Percentiles rank a stretch among this genome's conserved stretches.
phyloP scores from a whole-genome alignment of 1,140 invertebrate genomes.

The Ooceraea biroi region DNA sequence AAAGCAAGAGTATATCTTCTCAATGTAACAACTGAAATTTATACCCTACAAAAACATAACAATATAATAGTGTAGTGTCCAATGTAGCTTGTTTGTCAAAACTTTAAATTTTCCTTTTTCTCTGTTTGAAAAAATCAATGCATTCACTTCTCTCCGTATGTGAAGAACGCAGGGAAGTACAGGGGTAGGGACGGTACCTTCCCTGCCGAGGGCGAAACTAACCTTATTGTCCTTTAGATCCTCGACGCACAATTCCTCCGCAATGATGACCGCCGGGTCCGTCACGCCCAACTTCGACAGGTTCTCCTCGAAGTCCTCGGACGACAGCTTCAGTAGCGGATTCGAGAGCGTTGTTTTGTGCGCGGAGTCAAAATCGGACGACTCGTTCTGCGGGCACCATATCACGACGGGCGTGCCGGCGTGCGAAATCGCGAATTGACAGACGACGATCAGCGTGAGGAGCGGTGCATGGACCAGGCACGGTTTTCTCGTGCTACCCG shows the following conservation, averaged over 20 bases:
- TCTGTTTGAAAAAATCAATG: neutral
- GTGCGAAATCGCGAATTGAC: conserved; percentile 39
- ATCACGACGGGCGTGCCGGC: conserved; percentile 78
- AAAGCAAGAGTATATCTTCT: too few species aligned
- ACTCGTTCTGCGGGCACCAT: conserved; percentile 72
- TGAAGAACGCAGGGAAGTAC: conserved; percentile 76
- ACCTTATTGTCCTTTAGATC: conserved; percentile 81
- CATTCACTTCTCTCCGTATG: conserved; percentile 68
- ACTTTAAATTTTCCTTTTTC: neutral
- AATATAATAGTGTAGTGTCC: neutral
- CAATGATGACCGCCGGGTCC: conserved; percentile 72
- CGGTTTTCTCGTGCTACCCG: neutral
- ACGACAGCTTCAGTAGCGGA: conserved; percentile 75
- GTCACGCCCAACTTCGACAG: neutral
- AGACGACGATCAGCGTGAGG: conserved; percentile 56
- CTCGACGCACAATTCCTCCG: conserved; percentile 80
- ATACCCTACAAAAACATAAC: neutral
- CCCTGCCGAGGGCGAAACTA: neutral
- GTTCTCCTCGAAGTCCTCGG: conserved; percentile 57
- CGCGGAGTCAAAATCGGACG: conserved; percentile 32
- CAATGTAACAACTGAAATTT: too few species aligned
- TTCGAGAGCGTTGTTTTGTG: conserved; percentile 51
- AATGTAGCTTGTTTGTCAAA: neutral
- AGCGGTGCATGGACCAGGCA: conserved; percentile 4
- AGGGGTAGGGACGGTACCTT: neutral